phyloP scores from a whole-genome alignment of 2,888 invertebrate genomes.

The Meghimatium bilineatum region DNA sequence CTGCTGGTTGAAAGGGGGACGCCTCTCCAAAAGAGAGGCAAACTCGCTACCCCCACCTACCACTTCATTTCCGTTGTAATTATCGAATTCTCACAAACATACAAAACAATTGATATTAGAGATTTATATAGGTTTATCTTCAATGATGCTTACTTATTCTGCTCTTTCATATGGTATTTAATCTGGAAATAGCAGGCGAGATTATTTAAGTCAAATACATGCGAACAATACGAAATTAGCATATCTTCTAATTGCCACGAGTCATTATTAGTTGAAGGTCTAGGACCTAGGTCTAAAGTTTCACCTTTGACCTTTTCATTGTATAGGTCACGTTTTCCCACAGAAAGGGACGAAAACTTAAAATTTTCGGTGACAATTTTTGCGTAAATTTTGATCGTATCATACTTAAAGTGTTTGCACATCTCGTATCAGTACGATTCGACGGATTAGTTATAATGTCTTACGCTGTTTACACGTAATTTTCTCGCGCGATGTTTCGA shows the following conservation, averaged over 20 bases:
- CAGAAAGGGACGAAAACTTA: not conserved
- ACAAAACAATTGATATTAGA: too few relatives aligned
- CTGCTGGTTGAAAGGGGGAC: too few relatives aligned
- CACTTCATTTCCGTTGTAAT: too few relatives aligned
- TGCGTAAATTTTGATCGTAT: not conserved
- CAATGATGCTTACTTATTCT: too few relatives aligned
- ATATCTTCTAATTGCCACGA: not conserved
- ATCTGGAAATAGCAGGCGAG: too few relatives aligned
- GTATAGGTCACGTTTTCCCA: not conserved
- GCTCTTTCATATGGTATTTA: too few relatives aligned
- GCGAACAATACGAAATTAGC: too few relatives aligned
- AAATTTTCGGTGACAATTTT: not conserved
- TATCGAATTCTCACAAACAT: too few relatives aligned
- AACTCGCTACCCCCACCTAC: too few relatives aligned
- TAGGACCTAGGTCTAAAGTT: slow-evolving; percentile 3
- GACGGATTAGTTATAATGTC: not conserved
- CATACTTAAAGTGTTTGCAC: not conserved
- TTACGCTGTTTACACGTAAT: not conserved
- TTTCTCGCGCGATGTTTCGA: not conserved
- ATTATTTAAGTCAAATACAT: too few relatives aligned
- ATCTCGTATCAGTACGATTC: not conserved
- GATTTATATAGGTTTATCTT: too few relatives aligned
- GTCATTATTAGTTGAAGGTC: not conserved
- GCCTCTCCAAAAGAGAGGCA: too few relatives aligned
- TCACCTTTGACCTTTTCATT: slow-evolving; percentile 18